Evolutionary conservation across 2,888 invertebrate genomes (phyloP), one percentile per base, ranked within the genome.

Genomic region (Trissonchulus sp.): DNA sequence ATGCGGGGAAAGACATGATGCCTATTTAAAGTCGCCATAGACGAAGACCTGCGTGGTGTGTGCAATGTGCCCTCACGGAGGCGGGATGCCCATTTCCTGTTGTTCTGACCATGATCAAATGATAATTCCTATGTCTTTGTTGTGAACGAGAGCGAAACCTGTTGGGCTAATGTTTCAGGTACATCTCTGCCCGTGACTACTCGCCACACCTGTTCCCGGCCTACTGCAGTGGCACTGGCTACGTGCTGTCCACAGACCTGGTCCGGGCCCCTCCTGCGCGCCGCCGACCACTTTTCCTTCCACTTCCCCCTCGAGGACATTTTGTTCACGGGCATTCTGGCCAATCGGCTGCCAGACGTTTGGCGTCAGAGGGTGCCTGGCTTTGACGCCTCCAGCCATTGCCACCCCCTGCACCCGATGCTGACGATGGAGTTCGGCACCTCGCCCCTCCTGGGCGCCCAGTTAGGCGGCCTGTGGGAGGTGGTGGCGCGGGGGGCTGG

Each of bases 211-310:
- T 48, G 8, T 48, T 36, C 34, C 71, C 71, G 15, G n/a, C 71
- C 34, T 69, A 69, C n/a, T 69, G 71, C 34, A 36, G 36, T 69
- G 71, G 71, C 28, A 69, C 71, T 28, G 71, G 71, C 8, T 69
- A 69, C 34, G 34, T 69, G 8, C 28, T 69, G 34, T 33, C 71
- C n/a, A 36, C 71, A 8, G 71, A 69, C n/a, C 8, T 69, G 28
- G 15, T 69, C 8, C 8, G 33, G 3, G 31, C 2, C n/a, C n/a
- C 34, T 69, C 8, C 3, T 69, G 8, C 2, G 36, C 2, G 31
- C 28, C 3, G 71, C 71, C 28, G 71, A 69, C 37, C 3, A n/a
- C 28, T 69, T 69, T 69, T 15, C 33, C 34, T 8, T 33, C n/a
- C n/a, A 36, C 3, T 36, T 69, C 36, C 71, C 35, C n/a, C 71